Base-by-base conservation (phyloP, 2,888 invertebrate genomes). In the Aphodius sticticus region DNA sequence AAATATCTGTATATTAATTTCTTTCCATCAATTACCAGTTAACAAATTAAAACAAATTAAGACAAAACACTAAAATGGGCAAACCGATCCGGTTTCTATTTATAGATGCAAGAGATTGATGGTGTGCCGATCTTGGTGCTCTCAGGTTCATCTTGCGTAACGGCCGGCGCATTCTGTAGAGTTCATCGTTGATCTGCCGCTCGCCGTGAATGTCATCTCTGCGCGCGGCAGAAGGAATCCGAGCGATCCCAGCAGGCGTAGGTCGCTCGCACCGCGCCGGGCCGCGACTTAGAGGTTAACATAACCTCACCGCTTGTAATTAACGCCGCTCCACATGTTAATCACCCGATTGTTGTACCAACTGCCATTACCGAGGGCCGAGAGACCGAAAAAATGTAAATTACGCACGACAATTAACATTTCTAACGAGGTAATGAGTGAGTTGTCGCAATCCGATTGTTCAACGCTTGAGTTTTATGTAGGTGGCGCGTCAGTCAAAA, bases 71-170 rank as follows among this genome's bases (percentile, higher is more conserved):
- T 12, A 74, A 36, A 37, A 35, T 37, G 9, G 36, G 9, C 4
- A 37, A 36, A 35, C 37, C 74, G 74, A 37, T 35, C 74, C 35
- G 37, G 74, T 36, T 74, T 74, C 74, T 74, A 74, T 74, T 74
- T 74, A 74, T 74, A 74, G 74, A 26, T 35, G 26, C n/a, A 26
- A 37, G 35, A 74, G 74, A 74, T 35, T 36, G 74, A 74, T 74
- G 35, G 12, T 35, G 15, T 37, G 15, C 35, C 74, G 36, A 74
- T 16, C 70, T 36, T 35, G 74, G 35, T 35, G 37, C 74, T 16
- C 37, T 74, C 74, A 74, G 74, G 74, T 74, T 74, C 74, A 74
- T 35, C 37, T 74, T 74, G 74, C 74, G 74, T 74, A 74, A 74
- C n/a, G 74, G 12, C 74, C 74, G 74, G 26, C 74, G 74, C 74